phyloP scores from a whole-genome alignment of 2,888 invertebrate genomes.

The Cryptus armator region DNA sequence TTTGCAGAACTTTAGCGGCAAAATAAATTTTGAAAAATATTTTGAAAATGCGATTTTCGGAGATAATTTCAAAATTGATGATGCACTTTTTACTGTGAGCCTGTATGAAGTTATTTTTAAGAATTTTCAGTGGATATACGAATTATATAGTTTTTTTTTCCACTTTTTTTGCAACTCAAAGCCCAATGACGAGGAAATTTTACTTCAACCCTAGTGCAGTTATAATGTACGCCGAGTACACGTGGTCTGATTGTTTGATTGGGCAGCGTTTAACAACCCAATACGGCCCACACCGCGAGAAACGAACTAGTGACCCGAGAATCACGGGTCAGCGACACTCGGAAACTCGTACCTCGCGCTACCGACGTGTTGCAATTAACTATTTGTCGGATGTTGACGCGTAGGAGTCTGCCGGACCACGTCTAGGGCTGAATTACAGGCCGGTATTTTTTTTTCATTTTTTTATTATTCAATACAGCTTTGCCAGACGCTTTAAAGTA shows the following conservation, averaged over 20 bases:
- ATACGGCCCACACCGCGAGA: conserved; percentile 70
- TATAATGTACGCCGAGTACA: conserved; percentile 29
- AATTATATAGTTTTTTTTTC: background rate
- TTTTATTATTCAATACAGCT: no score
- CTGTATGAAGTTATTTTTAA: no score
- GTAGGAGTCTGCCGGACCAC: conserved; percentile 57
- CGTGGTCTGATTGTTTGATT: conserved; percentile 76
- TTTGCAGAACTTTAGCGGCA: background rate
- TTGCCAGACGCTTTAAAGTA: no score
- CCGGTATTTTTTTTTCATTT: background rate
- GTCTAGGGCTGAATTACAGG: background rate
- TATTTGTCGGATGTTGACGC: conserved; percentile 45
- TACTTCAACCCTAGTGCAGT: conserved; percentile 1
- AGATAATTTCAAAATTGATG: no score
- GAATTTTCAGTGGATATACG: background rate
- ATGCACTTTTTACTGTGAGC: no score
- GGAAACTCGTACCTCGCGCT: conserved; percentile 60
- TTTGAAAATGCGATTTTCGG: no score
- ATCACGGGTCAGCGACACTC: conserved; percentile 77
- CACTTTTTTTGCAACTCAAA: background rate
- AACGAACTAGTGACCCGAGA: conserved; percentile 69
- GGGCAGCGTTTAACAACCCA: conserved; percentile 71
- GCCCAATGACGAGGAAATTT: background rate
- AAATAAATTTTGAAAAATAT: background rate
- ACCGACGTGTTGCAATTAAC: conserved; percentile 67